Conservation (phyloP, 2,888 invertebrate species). For the Sphaerophoria taeniata region DNA sequence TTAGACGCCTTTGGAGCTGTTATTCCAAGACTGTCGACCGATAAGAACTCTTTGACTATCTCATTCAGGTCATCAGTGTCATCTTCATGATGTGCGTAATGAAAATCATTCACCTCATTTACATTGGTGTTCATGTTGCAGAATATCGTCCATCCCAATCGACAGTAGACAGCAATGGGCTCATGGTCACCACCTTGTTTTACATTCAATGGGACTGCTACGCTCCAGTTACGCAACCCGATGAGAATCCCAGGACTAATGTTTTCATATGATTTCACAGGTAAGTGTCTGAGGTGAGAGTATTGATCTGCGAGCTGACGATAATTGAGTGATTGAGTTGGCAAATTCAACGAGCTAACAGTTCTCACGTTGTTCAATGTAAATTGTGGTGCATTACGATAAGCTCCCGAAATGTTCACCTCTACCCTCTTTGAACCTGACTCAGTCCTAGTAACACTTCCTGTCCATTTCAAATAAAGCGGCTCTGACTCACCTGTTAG, state of each 20-base stretch:
- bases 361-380: conserved; percentile 19
- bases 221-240: conserved; percentile 24
- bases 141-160: conserved; percentile 5
- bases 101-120: not conserved
- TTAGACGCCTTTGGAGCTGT: not conserved
- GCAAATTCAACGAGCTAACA: conserved; percentile 35
- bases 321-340: conserved; percentile 31
- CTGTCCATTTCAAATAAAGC: conserved; percentile 1
- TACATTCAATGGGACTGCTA: conserved; percentile 42
- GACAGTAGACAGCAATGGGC: conserved; percentile 2
- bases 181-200: conserved; percentile 4
- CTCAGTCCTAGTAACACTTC: conserved; percentile 3
- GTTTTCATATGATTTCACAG: conserved; percentile 43
- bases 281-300: conserved; percentile 43
- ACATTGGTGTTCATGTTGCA: not conserved
- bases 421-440: conserved; percentile 30
- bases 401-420: conserved; percentile 38
- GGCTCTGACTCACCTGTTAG: conserved; percentile 46
- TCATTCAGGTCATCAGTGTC: not conserved
- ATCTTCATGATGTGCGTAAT: not conserved
- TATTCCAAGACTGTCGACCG: not conserved
- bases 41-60: conserved; percentile 4
- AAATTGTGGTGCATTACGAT: conserved; percentile 12
- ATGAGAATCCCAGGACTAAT: conserved; percentile 45
- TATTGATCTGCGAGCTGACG: conserved; percentile 40